Conservation (phyloP, 2,797 vertebrate genomes). For the Parotocinclus haroldoi region DNA sequence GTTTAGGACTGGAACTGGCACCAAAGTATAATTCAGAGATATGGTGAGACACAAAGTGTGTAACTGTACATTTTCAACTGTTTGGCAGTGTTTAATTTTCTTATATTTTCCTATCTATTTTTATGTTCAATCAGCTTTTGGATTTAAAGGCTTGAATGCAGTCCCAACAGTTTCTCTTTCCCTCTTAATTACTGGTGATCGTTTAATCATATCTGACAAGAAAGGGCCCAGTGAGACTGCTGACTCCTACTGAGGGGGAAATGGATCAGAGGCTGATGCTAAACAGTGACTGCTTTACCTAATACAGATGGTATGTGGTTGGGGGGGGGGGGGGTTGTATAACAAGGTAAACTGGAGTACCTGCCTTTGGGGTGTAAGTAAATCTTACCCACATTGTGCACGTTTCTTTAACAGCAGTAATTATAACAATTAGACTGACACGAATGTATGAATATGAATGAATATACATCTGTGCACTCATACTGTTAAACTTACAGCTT, state of each 20-base stretch:
- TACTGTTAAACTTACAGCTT: no score
- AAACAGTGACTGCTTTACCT: background rate
- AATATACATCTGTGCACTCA: no score
- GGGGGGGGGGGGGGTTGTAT: background rate
- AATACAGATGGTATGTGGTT: background rate
- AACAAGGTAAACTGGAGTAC: background rate
- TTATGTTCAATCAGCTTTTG: no score
- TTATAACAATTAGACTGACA: background rate
- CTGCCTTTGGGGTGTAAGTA: conserved; percentile 5
- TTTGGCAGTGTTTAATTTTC: no score
- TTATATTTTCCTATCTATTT: no score
- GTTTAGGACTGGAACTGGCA: no score
- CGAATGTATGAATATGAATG: no score
- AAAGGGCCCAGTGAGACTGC: background rate
- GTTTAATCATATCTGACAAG: background rate
- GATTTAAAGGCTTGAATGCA: no score
- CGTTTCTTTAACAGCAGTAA: background rate
- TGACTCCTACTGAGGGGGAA: background rate
- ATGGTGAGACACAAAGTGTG: no score
- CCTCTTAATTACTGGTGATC: background rate
- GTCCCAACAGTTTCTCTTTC: background rate
- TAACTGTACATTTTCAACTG: no score
- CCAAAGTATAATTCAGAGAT: no score
- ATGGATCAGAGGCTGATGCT: background rate
- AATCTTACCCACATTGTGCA: conserved; percentile 3